Evolutionary conservation across 2,797 vertebrate genomes (phyloP), one percentile per base, ranked within the genome.

Genomic region (Gymnopithys bicolor): DNA sequence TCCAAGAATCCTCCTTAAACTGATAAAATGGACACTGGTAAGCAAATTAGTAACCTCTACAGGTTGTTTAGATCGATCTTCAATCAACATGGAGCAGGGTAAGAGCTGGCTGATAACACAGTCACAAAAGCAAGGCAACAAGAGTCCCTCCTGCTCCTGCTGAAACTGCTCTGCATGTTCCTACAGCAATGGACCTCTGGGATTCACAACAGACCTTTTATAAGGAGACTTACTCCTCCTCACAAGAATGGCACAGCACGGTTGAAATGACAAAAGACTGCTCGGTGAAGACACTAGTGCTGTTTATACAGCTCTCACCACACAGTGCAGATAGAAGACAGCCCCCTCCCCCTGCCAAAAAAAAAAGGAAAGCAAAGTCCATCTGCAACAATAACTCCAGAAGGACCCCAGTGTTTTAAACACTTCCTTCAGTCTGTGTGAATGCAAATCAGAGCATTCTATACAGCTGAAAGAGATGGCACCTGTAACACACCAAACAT

Each of bases 1-100:
- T 58, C 37, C 58, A 78, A 68, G 51, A 81, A 74, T 88, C 10
- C 46, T 77, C 51, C 45, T 77, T 63, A 78, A 88, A 81, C 60
- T 37, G 58, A 66, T 59, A 71, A 83, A 56, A 75, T 4, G 11
- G 53, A 67, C n/a, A 46, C 58, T 58, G 41, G 19, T 53, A 86
- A 80, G 45, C 37, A 91, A 49, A 74, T 77, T 64, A 87, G 81
- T 55, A 75, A 87, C 63, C 18, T 49, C 68, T 51, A 63, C 27
- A 63, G 45, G 48, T 91, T 76, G 74, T 91, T 89, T 55, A 59
- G 82, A 87, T 66, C 33, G 59, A 91, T 74, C 83, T 86, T 91
- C 66, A 73, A 2, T 33, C 66, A 68, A 24, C 46, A 48, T 0
- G 37, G 37, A 87, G 76, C 52, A 86, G 39, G 75, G 14, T 13